A percentile compares a stretch with the other conserved stretches of the same genome.
These are phyloP conservation scores for Amphiprion percula DNA, from an alignment of 2,113 vertebrate genomes.

Conservation along the genomic window DNA sequence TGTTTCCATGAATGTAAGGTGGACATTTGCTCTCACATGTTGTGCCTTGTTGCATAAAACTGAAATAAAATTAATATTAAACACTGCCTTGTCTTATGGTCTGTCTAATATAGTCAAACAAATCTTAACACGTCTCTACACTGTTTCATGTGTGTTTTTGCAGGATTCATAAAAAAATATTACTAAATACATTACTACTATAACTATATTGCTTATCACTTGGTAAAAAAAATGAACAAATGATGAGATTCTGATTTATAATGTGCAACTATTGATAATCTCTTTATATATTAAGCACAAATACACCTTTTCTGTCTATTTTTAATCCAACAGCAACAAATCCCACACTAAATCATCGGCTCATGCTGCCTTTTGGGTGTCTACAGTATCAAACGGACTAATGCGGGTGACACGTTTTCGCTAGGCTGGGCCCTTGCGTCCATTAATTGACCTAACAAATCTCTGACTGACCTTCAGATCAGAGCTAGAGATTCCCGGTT, in stretches of 20 bases:
- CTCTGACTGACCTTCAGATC: constrained; percentile 55
- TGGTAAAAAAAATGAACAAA: neutral
- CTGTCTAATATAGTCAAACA: neutral
- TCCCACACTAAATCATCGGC: neutral
- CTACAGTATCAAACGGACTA: constrained; percentile 2
- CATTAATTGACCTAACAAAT: constrained; percentile 54
- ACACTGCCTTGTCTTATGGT: neutral
- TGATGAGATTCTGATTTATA: neutral
- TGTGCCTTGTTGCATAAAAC: constrained; percentile 40
- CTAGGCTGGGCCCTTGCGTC: constrained; percentile 11
- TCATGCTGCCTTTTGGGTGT: constrained; percentile 10
- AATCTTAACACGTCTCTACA: neutral
- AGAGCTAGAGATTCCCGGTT: constrained; percentile 61
- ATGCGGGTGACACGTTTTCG: constrained; percentile 20
- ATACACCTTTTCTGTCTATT: neutral
- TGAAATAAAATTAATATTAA: constrained; percentile 14
- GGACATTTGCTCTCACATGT: neutral
- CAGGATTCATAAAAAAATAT: no score
- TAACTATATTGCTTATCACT: no score
- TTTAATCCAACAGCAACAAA: neutral
- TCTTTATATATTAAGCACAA: neutral
- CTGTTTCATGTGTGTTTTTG: neutral
- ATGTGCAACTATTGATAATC: neutral
- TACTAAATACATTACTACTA: no score
- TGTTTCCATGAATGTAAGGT: no score